Evolutionary conservation across 2,113 vertebrate species (phyloP).

Genomic region (Petrocephalus zakoni): DNA sequence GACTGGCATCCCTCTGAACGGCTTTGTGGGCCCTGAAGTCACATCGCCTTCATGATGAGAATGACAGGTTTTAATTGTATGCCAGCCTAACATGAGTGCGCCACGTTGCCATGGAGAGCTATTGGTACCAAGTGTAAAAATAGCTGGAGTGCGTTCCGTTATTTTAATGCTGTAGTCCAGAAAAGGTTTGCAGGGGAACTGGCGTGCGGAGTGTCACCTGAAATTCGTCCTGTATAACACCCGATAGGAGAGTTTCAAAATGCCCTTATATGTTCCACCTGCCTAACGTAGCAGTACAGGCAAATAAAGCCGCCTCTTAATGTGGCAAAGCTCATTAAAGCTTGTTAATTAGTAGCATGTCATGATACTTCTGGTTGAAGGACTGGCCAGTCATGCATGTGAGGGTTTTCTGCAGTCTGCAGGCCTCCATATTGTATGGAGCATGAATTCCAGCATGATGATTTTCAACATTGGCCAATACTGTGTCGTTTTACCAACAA

Average conservation of each 20-base stretch:
- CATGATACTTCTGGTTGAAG: neutral
- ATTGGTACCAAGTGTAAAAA: slow-evolving; percentile 1
- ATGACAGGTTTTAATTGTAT: neutral
- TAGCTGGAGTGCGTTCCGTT: neutral
- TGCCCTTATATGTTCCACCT: neutral
- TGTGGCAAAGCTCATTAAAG: neutral
- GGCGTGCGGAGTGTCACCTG: neutral
- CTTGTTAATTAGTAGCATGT: neutral
- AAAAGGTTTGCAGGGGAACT: neutral
- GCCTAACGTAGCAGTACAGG: neutral
- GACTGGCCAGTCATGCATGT: neutral
- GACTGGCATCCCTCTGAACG: slow-evolving; percentile 11
- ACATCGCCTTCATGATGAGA: neutral
- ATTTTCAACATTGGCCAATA: neutral
- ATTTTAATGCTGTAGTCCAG: neutral
- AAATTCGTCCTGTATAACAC: neutral
- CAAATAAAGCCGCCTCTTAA: neutral
- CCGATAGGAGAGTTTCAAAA: neutral
- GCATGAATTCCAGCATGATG: neutral
- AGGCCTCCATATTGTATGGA: neutral
- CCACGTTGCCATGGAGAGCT: slow-evolving; percentile 14
- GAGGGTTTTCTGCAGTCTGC: neutral
- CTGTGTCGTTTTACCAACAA: neutral
- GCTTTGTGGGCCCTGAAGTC: slow-evolving; percentile 3
- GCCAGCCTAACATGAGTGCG: neutral